Conservation (phyloP, 2,888 invertebrate genomes). For the Cetonia aurata region DNA sequence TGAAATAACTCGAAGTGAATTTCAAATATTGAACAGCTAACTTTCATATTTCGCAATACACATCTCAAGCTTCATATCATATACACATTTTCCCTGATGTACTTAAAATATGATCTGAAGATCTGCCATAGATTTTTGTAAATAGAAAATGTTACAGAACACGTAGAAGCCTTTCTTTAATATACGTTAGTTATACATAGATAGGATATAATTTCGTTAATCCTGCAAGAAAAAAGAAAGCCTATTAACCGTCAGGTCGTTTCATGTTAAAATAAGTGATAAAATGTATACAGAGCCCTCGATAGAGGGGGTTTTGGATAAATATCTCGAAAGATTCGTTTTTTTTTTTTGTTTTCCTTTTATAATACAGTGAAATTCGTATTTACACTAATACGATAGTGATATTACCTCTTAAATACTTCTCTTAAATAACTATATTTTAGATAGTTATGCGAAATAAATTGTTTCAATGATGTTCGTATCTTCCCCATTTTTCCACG, state of each 20-base stretch:
- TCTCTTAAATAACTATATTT: slow-evolving; percentile 30
- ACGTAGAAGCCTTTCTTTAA: slow-evolving; percentile 41
- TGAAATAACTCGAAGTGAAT: slow-evolving; percentile 47
- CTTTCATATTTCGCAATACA: slow-evolving; percentile 27
- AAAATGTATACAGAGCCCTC: background rate
- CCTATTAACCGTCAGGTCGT: background rate
- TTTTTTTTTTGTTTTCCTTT: too few species aligned
- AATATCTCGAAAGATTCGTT: slow-evolving; percentile 14
- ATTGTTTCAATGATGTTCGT: background rate
- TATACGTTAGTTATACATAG: slow-evolving; percentile 13
- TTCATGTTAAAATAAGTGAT: slow-evolving; percentile 3
- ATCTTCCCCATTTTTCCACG: background rate
- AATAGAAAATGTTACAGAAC: slow-evolving; percentile 27
- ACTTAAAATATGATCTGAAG: slow-evolving; percentile 31
- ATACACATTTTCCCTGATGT: slow-evolving; percentile 29
- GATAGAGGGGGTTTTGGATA: background rate
- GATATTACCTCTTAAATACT: slow-evolving; percentile 40
- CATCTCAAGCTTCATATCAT: slow-evolving; percentile 31
- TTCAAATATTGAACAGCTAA: slow-evolving; percentile 50
- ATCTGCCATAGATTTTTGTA: background rate
- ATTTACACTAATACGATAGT: slow-evolving; percentile 49
- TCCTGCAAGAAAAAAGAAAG: slow-evolving; percentile 9
- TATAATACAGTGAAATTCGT: slow-evolving; percentile 48
- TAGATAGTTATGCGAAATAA: slow-evolving; percentile 33
- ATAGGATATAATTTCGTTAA: slow-evolving; percentile 11